Evolutionary conservation across 2,888 invertebrate species (phyloP).

Genomic region (Punctoribates punctum): DNA sequence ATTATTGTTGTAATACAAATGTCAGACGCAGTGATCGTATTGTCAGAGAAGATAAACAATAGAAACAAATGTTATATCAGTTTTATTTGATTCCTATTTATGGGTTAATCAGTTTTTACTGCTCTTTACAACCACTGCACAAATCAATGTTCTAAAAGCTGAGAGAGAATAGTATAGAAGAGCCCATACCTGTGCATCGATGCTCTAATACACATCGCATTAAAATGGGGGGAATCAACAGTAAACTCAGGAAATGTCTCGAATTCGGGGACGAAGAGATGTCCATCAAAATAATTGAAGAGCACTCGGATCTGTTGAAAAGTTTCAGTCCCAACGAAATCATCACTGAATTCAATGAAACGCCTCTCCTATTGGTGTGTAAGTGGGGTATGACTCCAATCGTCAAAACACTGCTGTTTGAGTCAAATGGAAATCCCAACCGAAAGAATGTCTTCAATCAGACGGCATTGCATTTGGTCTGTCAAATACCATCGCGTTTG

Average conservation of each 20-base stretch:
- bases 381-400: conserved; percentile 64
- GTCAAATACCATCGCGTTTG: conserved; percentile 52
- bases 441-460: conserved; percentile 64
- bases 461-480: conserved; percentile 63
- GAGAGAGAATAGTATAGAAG: neutral
- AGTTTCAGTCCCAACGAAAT: conserved; percentile 65
- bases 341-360: conserved; percentile 66
- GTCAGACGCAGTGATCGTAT: neutral
- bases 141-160: conserved; percentile 14
- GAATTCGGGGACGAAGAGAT: conserved; percentile 68
- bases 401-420: conserved; percentile 62
- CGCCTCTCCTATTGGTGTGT: conserved; percentile 65
- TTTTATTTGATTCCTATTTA: neutral
- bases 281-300: conserved; percentile 64
- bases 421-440: conserved; percentile 66
- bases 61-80: neutral
- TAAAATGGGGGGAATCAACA: conserved; percentile 65
- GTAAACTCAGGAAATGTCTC: conserved; percentile 66
- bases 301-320: conserved; percentile 62
- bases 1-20: conserved; percentile 1
- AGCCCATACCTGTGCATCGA: neutral
- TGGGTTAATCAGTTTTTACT: neutral
- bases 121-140: neutral
- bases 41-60: neutral
- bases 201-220: no score